Evolutionary conservation across 1,140 invertebrate genomes (phyloP), one percentile per base, ranked within the genome.

Genomic region (Stenopsyche tienmushanensis): DNA sequence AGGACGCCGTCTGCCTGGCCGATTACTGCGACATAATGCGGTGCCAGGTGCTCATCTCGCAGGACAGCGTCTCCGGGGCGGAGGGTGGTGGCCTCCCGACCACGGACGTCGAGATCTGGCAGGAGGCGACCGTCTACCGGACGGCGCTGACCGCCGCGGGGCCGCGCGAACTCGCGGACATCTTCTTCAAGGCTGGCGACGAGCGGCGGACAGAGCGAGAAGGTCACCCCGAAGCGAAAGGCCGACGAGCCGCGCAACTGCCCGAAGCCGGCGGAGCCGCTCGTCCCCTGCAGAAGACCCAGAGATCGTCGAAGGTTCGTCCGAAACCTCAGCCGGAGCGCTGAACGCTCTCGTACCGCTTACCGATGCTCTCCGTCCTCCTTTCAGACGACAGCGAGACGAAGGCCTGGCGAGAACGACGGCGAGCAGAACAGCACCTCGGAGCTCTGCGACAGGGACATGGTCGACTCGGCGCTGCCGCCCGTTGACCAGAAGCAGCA

Each of bases 1-100:
- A 94, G 79, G 92, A 95, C 75, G 88, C 92, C 50, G 88, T 96
- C 70, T 97, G 94, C 76, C 81, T 96, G 67, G 91, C 93, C 42
- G 93, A 96, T 75, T 96, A 91, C 75, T 97, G 94, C 83, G 94
- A 97, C 79, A 92, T 97, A 68, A 94, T 96, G 88, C 84, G 95
- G 65, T 97, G 94, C 79, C 91, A 96, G 74, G 91, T 97, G 13
- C 80, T 94, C 59, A 82, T 86, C 59, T 87, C 86, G 53, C 86
- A 89, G 72, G 89, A 91, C 70, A 80, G 84, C 25, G 83, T 83
- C 26, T 80, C 84, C 50, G 79, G 80, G 70, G 78, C 83, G 52
- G 84, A 83, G 59, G 80, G 83, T 68, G 74, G 77, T 52, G 80
- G 76, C 50, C 80, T 84, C 13, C 81, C 88, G 9, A 86, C 85